These are phyloP conservation scores for Carassius gibelio DNA, from an alignment of 2,113 vertebrate species.

Conservation along the genomic window DNA sequence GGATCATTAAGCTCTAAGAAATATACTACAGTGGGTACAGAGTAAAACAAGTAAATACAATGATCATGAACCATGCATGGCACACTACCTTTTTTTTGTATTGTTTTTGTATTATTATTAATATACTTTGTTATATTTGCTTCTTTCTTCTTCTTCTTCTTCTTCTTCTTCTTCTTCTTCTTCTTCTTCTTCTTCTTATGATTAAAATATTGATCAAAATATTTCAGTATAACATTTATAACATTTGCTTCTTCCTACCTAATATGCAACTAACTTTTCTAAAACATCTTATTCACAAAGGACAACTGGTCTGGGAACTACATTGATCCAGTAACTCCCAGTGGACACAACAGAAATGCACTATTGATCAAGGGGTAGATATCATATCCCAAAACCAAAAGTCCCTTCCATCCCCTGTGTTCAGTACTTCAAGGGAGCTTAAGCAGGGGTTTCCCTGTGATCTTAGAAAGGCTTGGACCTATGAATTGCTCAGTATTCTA, in stretches of 20 bases:
- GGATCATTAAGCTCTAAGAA: constrained; percentile 9
- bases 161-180: neutral
- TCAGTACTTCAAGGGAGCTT: constrained; percentile 76
- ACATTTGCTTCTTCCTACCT: neutral
- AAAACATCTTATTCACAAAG: neutral
- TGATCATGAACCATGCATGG: neutral
- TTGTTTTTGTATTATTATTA: neutral
- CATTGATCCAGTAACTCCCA: constrained; percentile 72
- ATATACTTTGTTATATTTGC: neutral
- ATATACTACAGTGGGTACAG: neutral
- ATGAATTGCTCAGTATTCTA: constrained; percentile 65
- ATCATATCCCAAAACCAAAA: constrained; percentile 39
- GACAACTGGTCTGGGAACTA: constrained; percentile 71
- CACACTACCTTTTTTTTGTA: too few species aligned
- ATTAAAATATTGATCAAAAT: neutral
- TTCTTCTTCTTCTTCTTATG: neutral
- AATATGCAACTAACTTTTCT: neutral
- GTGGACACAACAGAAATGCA: constrained; percentile 63
- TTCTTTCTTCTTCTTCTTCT: neutral
- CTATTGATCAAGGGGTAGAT: constrained; percentile 74
- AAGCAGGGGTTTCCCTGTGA: constrained; percentile 78
- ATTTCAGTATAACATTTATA: too few species aligned
- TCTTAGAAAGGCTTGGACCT: constrained; percentile 77
- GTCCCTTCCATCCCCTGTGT: constrained; percentile 68
- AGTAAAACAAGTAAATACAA: neutral